A percentile compares a stretch with the other conserved stretches of the same genome.
Conservation (phyloP, 2,113 vertebrate species). For the Lampris megalopsis region DNA sequence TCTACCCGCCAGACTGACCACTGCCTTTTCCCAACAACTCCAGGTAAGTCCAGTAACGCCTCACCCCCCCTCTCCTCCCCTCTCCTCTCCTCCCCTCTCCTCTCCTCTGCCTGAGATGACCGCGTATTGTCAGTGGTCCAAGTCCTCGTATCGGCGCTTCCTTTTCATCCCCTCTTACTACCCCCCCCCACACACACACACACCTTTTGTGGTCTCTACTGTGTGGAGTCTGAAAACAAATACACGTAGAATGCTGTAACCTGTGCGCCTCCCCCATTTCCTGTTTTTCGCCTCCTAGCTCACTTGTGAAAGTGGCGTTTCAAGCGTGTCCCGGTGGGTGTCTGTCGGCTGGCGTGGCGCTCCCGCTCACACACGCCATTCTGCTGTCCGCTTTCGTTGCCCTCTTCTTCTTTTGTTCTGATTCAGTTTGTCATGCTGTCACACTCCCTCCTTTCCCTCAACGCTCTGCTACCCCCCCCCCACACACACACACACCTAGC, state of each 20-base stretch:
- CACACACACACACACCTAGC: neutral
- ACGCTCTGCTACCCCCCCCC: neutral
- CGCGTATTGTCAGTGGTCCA: neutral
- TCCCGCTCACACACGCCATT: no score
- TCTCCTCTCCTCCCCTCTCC: conserved; percentile 1
- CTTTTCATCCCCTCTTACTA: neutral
- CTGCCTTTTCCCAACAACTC: conserved; percentile 69
- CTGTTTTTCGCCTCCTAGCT: neutral
- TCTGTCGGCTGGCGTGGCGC: no score
- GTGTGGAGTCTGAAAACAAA: neutral
- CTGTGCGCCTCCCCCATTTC: neutral
- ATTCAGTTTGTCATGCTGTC: neutral
- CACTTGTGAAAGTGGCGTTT: neutral
- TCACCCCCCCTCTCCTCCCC: neutral
- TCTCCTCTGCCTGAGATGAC: neutral
- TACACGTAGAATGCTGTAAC: neutral
- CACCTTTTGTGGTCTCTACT: neutral
- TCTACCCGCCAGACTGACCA: conserved; percentile 62
- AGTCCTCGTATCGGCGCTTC: neutral
- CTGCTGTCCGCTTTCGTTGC: neutral
- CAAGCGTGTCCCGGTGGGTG: no score
- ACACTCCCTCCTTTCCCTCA: neutral
- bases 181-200: neutral
- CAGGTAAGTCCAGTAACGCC: conserved; percentile 66
- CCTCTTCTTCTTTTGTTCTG: neutral